Percentiles rank a stretch among this genome's conserved stretches.
phyloP scores from a whole-genome alignment of 2,888 invertebrate species.

The Lasioglossum villosulum region DNA sequence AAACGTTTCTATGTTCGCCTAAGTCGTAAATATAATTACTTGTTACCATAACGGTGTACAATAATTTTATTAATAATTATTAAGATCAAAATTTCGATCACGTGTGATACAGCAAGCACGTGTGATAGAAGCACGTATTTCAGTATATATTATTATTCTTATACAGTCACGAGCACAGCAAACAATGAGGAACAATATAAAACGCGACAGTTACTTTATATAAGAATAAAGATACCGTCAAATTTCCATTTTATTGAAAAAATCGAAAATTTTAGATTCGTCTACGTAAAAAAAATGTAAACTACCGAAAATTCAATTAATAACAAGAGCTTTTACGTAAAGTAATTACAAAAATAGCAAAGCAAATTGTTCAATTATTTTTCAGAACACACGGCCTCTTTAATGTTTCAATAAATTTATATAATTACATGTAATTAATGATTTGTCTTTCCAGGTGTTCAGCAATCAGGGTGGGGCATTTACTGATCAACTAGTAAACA shows the following conservation, averaged over 20 bases:
- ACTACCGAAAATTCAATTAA: not conserved
- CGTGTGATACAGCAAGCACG: not conserved
- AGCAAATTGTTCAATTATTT: not conserved
- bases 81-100: not conserved
- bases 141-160: too few relatives aligned
- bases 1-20: not conserved
- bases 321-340: not conserved
- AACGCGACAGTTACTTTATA: not conserved
- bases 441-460: not conserved
- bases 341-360: not conserved
- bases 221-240: not conserved
- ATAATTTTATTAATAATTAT: not conserved
- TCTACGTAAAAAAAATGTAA: not conserved
- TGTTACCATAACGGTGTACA: not conserved
- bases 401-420: not conserved
- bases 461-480: not conserved
- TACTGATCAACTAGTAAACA: not conserved
- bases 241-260: not conserved
- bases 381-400: not conserved
- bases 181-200: not conserved
- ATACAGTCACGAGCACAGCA: not conserved
- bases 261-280: not conserved
- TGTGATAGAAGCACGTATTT: not conserved
- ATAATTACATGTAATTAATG: not conserved
- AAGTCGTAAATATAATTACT: not conserved